These are phyloP conservation scores for Pogonophryne albipinna DNA, from an alignment of 2,797 vertebrate genomes.

Conservation along the genomic window DNA sequence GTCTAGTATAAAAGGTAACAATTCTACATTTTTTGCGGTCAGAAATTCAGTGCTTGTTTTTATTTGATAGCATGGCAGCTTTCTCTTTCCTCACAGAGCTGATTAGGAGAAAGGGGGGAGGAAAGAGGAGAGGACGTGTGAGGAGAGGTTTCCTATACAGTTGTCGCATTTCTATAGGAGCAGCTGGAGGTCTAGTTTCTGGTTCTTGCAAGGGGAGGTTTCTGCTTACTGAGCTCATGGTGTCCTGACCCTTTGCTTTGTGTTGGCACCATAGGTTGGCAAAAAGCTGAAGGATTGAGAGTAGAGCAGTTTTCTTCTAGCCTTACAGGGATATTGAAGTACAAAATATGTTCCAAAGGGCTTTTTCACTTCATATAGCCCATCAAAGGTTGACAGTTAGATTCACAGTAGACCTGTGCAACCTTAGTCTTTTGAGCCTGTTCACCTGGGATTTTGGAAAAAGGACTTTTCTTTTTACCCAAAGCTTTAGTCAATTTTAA, in stretches of 20 bases:
- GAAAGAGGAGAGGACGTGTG: not conserved
- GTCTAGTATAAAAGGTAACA: not conserved
- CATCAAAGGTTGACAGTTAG: not conserved
- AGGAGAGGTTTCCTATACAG: slow-evolving; percentile 30
- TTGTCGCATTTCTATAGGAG: slow-evolving; percentile 42
- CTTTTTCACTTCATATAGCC: not conserved
- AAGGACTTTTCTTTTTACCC: slow-evolving; percentile 3
- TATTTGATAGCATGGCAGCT: not conserved
- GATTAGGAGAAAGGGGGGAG: slow-evolving; percentile 10
- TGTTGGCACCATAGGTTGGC: not conserved
- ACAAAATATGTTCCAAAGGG: slow-evolving; percentile 10
- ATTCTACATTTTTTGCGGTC: slow-evolving; percentile 6
- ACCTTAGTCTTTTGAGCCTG: slow-evolving; percentile 12
- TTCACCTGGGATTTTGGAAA: slow-evolving; percentile 24
- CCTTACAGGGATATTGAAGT: slow-evolving; percentile 7
- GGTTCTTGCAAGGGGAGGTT: slow-evolving; percentile 44
- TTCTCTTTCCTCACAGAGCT: not conserved
- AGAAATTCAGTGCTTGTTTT: slow-evolving; percentile 5
- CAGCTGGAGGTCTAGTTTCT: slow-evolving; percentile 45
- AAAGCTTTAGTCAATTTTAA: slow-evolving; percentile 8
- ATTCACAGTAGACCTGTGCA: slow-evolving; percentile 13
- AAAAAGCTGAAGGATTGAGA: slow-evolving; percentile 30
- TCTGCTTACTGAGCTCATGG: slow-evolving; percentile 33
- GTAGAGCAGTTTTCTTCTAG: slow-evolving; percentile 22
- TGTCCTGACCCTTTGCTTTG: slow-evolving; percentile 17